phyloP scores from a whole-genome alignment of 2,113 vertebrate genomes.

The Spermophilus dauricus region DNA sequence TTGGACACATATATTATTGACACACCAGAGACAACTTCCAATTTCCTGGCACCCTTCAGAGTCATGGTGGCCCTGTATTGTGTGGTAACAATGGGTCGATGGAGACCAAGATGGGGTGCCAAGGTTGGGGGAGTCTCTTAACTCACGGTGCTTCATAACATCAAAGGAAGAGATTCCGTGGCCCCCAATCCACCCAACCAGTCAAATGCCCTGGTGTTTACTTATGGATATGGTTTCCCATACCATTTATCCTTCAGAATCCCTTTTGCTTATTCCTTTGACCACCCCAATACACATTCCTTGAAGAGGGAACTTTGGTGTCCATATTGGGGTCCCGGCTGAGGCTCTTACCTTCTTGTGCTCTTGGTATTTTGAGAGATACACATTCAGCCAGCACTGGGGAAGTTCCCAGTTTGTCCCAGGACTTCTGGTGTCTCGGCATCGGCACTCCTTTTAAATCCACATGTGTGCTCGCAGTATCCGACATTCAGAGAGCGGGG shows the following conservation, averaged over 20 bases:
- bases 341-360: background rate
- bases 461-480: background rate
- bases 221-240: background rate
- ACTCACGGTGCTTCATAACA: fast-evolving
- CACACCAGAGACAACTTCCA: fast-evolving
- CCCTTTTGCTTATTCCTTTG: background rate
- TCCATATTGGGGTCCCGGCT: background rate
- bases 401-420: background rate
- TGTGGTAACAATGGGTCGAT: too few relatives aligned
- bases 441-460: fast-evolving
- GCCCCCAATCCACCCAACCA: fast-evolving
- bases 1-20: background rate
- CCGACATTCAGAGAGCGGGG: background rate
- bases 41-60: background rate
- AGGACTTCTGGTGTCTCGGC: background rate
- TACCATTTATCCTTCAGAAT: background rate
- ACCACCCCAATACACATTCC: background rate
- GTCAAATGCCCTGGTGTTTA: background rate
- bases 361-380: background rate
- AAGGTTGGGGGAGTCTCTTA: background rate
- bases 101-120: background rate
- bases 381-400: background rate
- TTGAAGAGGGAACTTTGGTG: background rate
- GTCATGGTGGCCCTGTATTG: fast-evolving
- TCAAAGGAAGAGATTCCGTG: background rate